Base-by-base conservation (phyloP, 2,888 invertebrate genomes). In the Escarpia spicata region DNA sequence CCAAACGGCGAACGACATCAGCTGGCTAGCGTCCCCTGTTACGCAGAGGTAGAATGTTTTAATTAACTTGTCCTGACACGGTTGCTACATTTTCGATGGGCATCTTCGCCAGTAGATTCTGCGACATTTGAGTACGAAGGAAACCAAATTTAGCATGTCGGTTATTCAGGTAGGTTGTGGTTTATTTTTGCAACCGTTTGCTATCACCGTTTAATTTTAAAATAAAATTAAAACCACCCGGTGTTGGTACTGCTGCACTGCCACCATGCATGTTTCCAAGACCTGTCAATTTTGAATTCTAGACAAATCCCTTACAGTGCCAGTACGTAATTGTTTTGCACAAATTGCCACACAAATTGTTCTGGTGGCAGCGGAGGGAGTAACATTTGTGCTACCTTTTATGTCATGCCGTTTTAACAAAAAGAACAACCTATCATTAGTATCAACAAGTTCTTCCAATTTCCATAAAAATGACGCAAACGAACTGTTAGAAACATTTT, bases 21-120 rank as follows among this genome's bases (percentile, higher is more conserved):
- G 75, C 75, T 75, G 75, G 75, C 75, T 75, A 75, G 75, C 75
- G 75, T 75, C 75, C 75, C 75, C 75, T 75, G 75, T 75, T 75
- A 75, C 75, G 75, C 75, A 75, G 75, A 75, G 75, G 75, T 75
- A 75, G 75, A 75, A 75, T 75, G 75, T 75, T 75, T 75, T 26
- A 75, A 75, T 75, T 75, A 75, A 26, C 26, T 75, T 75, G 19
- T 75, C 3, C n/a, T 3, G 75, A 75, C 15, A 75, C 75, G 75
- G 75, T 75, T 19, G 75, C 75, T 75, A 26, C 26, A 75, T 75
- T 75, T 75, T 75, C 19, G n/a, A 26, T 75, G 75, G 75, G 75
- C 75, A 75, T n/a, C 75, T 75, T 75, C n/a, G 75, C n/a, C 75
- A 26, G 75, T 75, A 26, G 75, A 75, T 19, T 26, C 75, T 75